These are phyloP conservation scores for Phasia obesa DNA, from an alignment of 2,888 invertebrate genomes.

Conservation along the genomic window DNA sequence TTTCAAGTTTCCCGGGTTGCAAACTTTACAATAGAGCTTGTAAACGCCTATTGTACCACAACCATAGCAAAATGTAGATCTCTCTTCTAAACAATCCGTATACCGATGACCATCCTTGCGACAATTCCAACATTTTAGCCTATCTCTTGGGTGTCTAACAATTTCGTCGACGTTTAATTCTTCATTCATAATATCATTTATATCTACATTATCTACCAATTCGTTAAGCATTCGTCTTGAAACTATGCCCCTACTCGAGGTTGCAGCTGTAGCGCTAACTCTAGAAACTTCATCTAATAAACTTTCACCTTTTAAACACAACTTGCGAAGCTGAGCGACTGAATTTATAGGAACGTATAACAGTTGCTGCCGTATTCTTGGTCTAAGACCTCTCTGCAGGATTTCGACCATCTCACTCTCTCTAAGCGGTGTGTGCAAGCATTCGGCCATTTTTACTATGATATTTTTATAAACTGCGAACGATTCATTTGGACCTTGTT, in stretches of 20 bases:
- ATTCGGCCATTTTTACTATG: constrained; percentile 46
- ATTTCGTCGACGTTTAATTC: neutral
- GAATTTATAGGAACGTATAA: constrained; percentile 45
- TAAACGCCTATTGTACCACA: constrained; percentile 18
- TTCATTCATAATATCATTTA: neutral
- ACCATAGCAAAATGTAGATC: constrained; percentile 45
- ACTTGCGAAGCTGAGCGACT: constrained; percentile 42
- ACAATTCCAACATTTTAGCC: constrained; percentile 7
- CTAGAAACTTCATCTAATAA: constrained; percentile 33
- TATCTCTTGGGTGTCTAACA: neutral
- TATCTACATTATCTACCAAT: neutral
- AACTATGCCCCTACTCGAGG: neutral
- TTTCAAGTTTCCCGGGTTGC: constrained; percentile 38
- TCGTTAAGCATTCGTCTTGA: neutral
- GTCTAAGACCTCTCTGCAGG: constrained; percentile 43
- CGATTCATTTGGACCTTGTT: constrained; percentile 33
- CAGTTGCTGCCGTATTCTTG: constrained; percentile 38
- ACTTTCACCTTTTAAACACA: constrained; percentile 43
- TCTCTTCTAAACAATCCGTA: constrained; percentile 20
- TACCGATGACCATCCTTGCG: constrained; percentile 29
- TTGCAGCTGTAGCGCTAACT: no score
- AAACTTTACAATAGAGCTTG: constrained; percentile 13
- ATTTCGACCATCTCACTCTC: constrained; percentile 52
- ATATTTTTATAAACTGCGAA: constrained; percentile 52
- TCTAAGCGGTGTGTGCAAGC: constrained; percentile 11